A percentile compares a stretch with the other conserved stretches of the same genome.
Evolutionary conservation across 2,113 vertebrate genomes (phyloP).

Genomic region (Antechinus flavipes): DNA sequence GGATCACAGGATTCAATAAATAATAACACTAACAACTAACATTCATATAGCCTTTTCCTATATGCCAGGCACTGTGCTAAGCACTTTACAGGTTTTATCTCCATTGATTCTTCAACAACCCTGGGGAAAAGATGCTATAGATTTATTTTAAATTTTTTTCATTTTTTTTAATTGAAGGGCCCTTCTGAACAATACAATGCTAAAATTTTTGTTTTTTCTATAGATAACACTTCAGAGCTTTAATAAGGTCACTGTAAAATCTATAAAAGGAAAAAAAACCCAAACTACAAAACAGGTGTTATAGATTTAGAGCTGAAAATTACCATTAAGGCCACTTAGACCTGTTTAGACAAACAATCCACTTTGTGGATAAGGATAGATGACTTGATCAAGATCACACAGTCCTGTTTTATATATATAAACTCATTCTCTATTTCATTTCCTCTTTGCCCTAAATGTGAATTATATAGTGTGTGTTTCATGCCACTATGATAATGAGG

Average conservation of each 20-base stretch:
- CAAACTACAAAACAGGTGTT: background rate
- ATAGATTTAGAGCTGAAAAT: background rate
- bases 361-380: background rate
- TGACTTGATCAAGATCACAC: background rate
- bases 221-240: conserved; percentile 16
- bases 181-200: background rate
- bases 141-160: too few relatives aligned
- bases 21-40: background rate
- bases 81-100: background rate
- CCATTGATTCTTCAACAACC: background rate
- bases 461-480: background rate
- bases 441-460: background rate
- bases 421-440: background rate
- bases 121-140: background rate
- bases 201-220: background rate
- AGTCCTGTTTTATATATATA: background rate
- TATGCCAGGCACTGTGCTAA: background rate
- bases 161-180: background rate
- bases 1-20: background rate
- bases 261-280: background rate
- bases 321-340: background rate
- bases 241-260: conserved; percentile 15
- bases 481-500: background rate
- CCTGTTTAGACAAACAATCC: background rate
- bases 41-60: background rate